Evolutionary conservation across 2,113 vertebrate species (phyloP).

Genomic region (Vulpes lagopus): DNA sequence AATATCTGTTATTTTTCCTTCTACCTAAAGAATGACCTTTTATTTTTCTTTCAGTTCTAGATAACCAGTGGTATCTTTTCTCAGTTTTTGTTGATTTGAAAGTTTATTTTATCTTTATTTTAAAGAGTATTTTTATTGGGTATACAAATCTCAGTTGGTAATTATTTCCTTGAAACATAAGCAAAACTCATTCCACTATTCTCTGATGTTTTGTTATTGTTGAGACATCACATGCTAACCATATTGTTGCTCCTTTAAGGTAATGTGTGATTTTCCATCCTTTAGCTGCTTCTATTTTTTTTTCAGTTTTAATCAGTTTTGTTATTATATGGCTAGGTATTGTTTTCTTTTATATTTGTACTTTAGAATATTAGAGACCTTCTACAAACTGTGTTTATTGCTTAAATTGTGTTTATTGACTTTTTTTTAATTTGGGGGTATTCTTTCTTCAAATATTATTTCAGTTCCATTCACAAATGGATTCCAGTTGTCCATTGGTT

Average conservation of each 20-base stretch:
- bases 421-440: neutral
- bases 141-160: neutral
- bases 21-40: neutral
- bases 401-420: no score
- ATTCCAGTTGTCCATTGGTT: neutral
- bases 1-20: neutral
- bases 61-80: neutral
- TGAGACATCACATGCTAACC: neutral
- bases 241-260: neutral
- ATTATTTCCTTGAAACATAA: neutral
- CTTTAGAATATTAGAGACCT: neutral
- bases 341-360: slow-evolving; percentile 2
- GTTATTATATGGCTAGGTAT: neutral
- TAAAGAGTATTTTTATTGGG: neutral
- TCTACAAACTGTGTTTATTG: neutral
- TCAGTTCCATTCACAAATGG: neutral
- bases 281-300: neutral
- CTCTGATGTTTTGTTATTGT: neutral
- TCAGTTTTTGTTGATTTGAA: neutral
- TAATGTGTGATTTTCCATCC: neutral
- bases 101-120: neutral
- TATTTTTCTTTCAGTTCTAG: neutral
- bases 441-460: slow-evolving; percentile 11
- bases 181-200: neutral
- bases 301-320: neutral